A percentile compares a stretch with the other conserved stretches of the same genome.
Evolutionary conservation across 2,113 vertebrate species (phyloP).

Genomic region (Cinclus mexicanus): DNA sequence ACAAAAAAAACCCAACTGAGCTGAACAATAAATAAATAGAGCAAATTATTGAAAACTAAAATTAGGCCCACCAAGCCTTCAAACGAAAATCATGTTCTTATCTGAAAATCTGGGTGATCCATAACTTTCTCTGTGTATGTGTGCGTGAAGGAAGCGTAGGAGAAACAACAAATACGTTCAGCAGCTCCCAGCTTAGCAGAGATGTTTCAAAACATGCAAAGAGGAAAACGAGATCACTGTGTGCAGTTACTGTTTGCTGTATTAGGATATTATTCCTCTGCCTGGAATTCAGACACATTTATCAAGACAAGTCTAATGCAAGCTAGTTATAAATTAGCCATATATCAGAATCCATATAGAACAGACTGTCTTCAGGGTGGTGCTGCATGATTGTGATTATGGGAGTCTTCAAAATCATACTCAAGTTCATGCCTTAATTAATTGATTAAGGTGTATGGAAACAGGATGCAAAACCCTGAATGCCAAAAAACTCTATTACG

Average conservation of each 20-base stretch:
- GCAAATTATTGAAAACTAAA: neutral
- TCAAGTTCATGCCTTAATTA: neutral
- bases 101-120: neutral
- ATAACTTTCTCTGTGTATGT: neutral
- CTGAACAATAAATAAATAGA: neutral
- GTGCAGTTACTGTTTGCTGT: neutral
- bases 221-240: neutral
- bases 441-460: neutral
- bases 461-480: neutral
- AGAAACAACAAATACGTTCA: neutral
- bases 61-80: neutral
- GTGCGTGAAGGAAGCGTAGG: neutral
- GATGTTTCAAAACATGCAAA: neutral
- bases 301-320: neutral
- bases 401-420: neutral
- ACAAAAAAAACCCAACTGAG: neutral
- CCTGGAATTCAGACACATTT: neutral
- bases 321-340: neutral
- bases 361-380: neutral
- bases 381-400: neutral
- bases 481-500: neutral
- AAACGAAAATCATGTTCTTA: neutral
- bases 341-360: neutral
- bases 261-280: neutral
- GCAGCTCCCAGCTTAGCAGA: neutral